Evolutionary conservation across 2,113 vertebrate genomes (phyloP).

Genomic region (Sinocyclocheilus grahami): DNA sequence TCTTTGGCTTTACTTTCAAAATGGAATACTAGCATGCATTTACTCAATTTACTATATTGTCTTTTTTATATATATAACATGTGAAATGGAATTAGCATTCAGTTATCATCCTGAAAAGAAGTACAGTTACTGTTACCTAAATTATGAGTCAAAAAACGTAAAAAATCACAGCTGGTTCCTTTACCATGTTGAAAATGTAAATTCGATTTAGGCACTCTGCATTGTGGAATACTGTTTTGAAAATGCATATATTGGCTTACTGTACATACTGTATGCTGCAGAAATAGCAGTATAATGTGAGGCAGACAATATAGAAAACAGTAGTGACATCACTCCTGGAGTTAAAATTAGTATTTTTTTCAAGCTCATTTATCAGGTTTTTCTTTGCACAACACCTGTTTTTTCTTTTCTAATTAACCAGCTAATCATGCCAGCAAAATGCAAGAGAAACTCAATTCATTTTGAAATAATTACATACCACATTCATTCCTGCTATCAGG

Average conservation of each 20-base stretch:
- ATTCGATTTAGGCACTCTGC: not conserved
- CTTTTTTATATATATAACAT: not conserved
- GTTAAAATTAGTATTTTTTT: not conserved
- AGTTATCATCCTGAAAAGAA: not conserved
- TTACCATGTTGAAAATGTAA: not conserved
- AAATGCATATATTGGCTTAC: not conserved
- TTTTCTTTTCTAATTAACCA: constrained; percentile 13
- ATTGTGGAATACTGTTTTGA: not conserved
- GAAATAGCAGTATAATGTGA: not conserved
- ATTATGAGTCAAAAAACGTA: not conserved
- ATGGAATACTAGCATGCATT: not conserved
- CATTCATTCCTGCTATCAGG: not conserved
- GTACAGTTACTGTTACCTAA: not conserved
- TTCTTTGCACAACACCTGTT: constrained; percentile 13
- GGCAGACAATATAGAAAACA: not conserved
- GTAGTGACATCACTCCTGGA: not conserved
- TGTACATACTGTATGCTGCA: not conserved
- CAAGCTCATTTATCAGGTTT: constrained; percentile 9
- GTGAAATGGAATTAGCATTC: not conserved
- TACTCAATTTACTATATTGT: not conserved
- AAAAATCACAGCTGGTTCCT: not conserved
- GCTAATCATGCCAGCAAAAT: constrained; percentile 13
- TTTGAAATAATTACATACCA: constrained; percentile 24
- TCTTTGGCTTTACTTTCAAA: not conserved
- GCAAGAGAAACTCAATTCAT: constrained; percentile 30